phyloP scores from a whole-genome alignment of 2,797 vertebrate species.

The Nothura maculosa region DNA sequence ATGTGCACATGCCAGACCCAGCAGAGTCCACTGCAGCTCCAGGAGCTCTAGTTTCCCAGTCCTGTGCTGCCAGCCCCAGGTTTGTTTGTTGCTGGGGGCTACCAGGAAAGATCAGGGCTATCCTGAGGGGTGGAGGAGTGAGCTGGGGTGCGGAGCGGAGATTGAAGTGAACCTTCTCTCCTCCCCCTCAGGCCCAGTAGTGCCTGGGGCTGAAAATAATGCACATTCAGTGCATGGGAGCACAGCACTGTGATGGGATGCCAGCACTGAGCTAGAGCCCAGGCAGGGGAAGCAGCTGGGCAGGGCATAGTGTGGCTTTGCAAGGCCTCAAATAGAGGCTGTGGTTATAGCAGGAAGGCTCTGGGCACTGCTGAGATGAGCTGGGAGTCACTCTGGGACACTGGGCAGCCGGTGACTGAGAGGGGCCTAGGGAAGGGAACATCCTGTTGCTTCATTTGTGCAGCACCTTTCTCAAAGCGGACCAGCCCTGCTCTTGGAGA shows the following conservation, averaged over 20 bases:
- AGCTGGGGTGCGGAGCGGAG: background rate
- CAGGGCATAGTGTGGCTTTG: background rate
- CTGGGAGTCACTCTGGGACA: background rate
- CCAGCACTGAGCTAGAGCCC: no score
- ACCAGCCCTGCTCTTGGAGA: background rate
- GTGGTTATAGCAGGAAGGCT: background rate
- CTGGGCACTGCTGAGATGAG: background rate
- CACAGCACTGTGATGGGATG: rapidly evolving
- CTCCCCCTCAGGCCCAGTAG: no score
- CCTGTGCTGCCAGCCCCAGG: background rate
- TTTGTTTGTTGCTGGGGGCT: background rate
- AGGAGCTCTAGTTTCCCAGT: background rate
- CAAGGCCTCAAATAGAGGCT: background rate
- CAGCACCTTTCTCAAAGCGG: background rate
- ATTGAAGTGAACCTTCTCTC: background rate
- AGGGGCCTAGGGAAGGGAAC: background rate
- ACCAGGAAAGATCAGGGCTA: background rate
- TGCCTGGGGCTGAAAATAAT: background rate
- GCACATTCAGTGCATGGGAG: rapidly evolving
- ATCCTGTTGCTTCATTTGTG: background rate
- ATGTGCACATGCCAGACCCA: background rate
- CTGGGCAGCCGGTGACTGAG: background rate
- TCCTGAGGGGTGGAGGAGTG: no score
- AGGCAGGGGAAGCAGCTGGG: background rate
- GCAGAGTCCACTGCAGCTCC: background rate